Percentiles rank a stretch among this genome's conserved stretches.
Conservation (phyloP, 2,113 vertebrate genomes). For the Embiotoca jacksoni region DNA sequence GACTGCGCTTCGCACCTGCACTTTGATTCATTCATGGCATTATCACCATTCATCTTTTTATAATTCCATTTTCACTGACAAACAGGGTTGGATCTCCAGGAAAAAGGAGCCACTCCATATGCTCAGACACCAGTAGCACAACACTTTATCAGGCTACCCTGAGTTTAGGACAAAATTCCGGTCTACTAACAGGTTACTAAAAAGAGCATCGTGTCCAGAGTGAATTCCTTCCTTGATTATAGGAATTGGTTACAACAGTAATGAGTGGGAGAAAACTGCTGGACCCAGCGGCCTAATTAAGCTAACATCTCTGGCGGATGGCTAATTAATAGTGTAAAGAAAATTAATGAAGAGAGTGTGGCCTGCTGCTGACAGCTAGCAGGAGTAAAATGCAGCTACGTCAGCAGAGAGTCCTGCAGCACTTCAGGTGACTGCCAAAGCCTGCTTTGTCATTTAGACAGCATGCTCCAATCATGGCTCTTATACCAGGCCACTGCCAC, state of each 20-base stretch:
- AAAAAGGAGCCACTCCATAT: neutral
- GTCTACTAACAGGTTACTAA: slow-evolving; percentile 27
- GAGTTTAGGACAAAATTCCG: slow-evolving; percentile 7
- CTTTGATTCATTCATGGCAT: slow-evolving; percentile 42
- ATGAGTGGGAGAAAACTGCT: slow-evolving; percentile 65
- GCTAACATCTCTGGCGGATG: slow-evolving; percentile 60
- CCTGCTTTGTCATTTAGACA: slow-evolving; percentile 67
- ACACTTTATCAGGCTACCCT: neutral
- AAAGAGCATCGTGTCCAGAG: slow-evolving; percentile 35
- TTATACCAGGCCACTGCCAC: slow-evolving; percentile 48
- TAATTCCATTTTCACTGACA: slow-evolving; percentile 36
- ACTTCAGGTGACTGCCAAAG: slow-evolving; percentile 72
- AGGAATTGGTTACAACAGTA: slow-evolving; percentile 71
- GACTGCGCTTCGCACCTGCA: slow-evolving; percentile 21
- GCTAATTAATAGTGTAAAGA: slow-evolving; percentile 78
- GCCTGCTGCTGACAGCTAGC: slow-evolving; percentile 71
- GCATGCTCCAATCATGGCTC: slow-evolving; percentile 42
- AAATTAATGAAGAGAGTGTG: slow-evolving; percentile 75
- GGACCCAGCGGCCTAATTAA: slow-evolving; percentile 77
- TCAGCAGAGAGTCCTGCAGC: slow-evolving; percentile 68
- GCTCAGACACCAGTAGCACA: slow-evolving; percentile 20
- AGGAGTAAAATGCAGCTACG: slow-evolving; percentile 67
- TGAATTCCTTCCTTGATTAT: slow-evolving; percentile 55
- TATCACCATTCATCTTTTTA: slow-evolving; percentile 14
- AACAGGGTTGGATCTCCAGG: neutral